These are phyloP conservation scores for Morpho helenor DNA, from an alignment of 2,888 invertebrate species.

Conservation along the genomic window DNA sequence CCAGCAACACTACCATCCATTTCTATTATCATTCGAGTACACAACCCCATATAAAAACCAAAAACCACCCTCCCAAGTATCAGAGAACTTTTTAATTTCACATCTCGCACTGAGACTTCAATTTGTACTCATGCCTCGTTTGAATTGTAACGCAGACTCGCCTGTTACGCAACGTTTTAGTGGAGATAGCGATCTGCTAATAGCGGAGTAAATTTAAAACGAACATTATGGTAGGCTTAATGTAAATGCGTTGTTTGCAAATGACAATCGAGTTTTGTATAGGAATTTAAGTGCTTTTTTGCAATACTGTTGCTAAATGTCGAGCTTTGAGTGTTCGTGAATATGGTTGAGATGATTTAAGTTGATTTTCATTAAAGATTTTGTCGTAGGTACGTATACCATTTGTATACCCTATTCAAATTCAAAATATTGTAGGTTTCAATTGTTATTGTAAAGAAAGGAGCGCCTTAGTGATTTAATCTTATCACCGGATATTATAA, in stretches of 20 bases:
- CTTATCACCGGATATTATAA: too few species aligned
- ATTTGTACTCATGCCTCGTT: constrained; percentile 25
- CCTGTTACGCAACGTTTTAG: constrained; percentile 1
- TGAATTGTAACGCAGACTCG: constrained; percentile 1
- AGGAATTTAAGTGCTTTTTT: constrained; percentile 9
- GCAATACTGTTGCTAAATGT: background rate
- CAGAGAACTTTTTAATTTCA: constrained; percentile 28
- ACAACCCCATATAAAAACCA: constrained; percentile 5
- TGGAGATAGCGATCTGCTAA: constrained; percentile 2
- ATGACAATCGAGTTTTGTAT: constrained; percentile 11
- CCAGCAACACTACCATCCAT: background rate
- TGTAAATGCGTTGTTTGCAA: constrained; percentile 7
- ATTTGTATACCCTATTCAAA: too few species aligned
- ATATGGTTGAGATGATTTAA: background rate
- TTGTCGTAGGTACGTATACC: too few species aligned
- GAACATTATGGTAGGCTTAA: constrained; percentile 8
- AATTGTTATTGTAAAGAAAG: too few species aligned
- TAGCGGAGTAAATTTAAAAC: constrained; percentile 3
- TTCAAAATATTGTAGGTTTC: too few species aligned
- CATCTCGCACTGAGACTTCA: constrained; percentile 30
- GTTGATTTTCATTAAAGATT: too few species aligned
- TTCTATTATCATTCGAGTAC: constrained; percentile 10
- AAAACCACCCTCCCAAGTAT: constrained; percentile 11
- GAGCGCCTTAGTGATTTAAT: too few species aligned
- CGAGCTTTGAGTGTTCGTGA: background rate